These are phyloP conservation scores for Mesocricetus auratus DNA, from an alignment of 2,113 vertebrate species.

Conservation along the genomic window DNA sequence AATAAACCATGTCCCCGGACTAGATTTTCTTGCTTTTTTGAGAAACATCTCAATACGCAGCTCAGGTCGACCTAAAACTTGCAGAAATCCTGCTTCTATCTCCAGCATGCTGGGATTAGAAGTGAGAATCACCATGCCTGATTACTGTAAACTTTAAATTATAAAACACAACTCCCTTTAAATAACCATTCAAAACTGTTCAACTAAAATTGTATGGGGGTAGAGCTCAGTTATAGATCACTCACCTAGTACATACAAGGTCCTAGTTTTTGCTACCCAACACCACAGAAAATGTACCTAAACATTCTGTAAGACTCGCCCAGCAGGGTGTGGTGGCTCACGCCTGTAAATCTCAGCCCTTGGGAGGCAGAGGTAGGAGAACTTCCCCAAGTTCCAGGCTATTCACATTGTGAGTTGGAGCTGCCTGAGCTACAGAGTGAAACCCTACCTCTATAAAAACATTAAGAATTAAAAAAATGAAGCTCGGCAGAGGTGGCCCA, in stretches of 20 bases:
- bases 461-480: neutral
- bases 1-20: neutral
- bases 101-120: neutral
- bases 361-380: neutral
- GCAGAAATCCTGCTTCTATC: neutral
- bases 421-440: neutral
- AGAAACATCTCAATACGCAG: neutral
- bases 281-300: neutral
- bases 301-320: neutral
- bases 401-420: too few species aligned
- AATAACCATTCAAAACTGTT: constrained; percentile 40
- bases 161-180: neutral
- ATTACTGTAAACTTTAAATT: neutral
- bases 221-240: neutral
- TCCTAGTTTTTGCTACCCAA: neutral
- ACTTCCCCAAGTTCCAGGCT: neutral
- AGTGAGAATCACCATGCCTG: neutral
- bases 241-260: neutral
- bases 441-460: neutral
- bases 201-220: neutral
- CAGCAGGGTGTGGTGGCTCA: neutral
- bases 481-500: neutral
- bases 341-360: neutral
- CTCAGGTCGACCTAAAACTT: neutral
- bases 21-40: neutral